phyloP scores from a whole-genome alignment of 2,113 vertebrate genomes.

The Thunnus thynnus region DNA sequence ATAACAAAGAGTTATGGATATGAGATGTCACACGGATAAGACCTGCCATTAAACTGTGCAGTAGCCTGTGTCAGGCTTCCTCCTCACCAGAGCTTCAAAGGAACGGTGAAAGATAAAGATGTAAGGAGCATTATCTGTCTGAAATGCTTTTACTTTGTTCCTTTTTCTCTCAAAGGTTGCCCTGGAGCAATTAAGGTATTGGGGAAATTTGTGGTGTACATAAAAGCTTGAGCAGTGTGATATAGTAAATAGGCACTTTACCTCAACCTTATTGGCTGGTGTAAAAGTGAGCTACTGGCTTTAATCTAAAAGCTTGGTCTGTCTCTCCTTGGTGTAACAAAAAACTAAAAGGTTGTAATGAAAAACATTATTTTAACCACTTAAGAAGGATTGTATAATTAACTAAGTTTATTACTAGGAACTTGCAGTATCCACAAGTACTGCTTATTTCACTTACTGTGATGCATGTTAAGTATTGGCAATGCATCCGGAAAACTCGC shows the following conservation, averaged over 20 bases:
- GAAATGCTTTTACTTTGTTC: constrained; percentile 45
- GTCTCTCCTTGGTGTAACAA: constrained; percentile 60
- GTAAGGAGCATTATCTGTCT: constrained; percentile 42
- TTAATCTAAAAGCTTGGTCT: constrained; percentile 56
- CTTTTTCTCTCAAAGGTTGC: constrained; percentile 54
- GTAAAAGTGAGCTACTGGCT: constrained; percentile 69
- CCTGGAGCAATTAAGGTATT: constrained; percentile 72
- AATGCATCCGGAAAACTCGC: constrained; percentile 15
- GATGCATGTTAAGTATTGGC: constrained; percentile 3
- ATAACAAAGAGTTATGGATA: constrained; percentile 81
- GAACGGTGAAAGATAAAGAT: constrained; percentile 54
- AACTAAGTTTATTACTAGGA: constrained; percentile 50
- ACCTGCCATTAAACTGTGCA: constrained; percentile 67
- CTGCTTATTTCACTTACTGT: constrained; percentile 32
- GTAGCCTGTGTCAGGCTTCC: constrained; percentile 56
- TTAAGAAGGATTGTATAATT: constrained; percentile 64
- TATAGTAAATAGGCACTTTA: constrained; percentile 74
- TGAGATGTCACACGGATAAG: constrained; percentile 73
- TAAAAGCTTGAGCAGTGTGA: constrained; percentile 68
- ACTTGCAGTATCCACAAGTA: constrained; percentile 36
- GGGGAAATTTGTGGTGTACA: constrained; percentile 68
- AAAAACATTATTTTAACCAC: constrained; percentile 72
- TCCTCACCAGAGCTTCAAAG: constrained; percentile 54
- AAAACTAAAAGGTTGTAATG: constrained; percentile 60
- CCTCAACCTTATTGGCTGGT: constrained; percentile 55